Base-by-base conservation (phyloP, 1,140 invertebrate species). In the Monomorium pharaonis region DNA sequence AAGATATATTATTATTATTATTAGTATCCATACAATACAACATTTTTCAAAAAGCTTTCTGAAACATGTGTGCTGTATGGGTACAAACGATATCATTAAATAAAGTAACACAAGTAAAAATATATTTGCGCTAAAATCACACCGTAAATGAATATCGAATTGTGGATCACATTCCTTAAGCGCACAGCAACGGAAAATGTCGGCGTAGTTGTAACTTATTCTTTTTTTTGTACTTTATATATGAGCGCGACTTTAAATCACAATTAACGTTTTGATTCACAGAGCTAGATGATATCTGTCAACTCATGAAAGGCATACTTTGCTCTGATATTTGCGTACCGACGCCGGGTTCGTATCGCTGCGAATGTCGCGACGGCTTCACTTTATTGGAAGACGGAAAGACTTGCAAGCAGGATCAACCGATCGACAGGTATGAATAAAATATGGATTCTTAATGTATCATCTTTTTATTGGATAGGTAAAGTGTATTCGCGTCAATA, bases 321-420 rank as follows among this genome's bases (percentile, higher is more conserved):
- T 98, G 97, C 91, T 96, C 97, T 0, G 97, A 98, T 86, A 96
- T 97, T 88, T 98, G 97, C 89, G 95, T 97, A 10, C 96, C 97
- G 0, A 95, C 96, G 0, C 96, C 95, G 6, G 96, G 95, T 5
- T 97, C 97, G 0, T 98, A 97, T 92, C 95, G 94, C 76, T 98
- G 98, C 92, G 95, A 96, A 49, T 98, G 98, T 93, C 95, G 96
- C 27, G 93, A 96, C 85, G 98, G 98, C 6, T 98, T 96, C 90
- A 96, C 96, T 77, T 94, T 98, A 5, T 95, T 96, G 88, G 93
- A 96, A 33, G 97, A 98, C 92, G 96, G 96, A 62, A 96, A 96
- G 90, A 96, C 97, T 5, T 98, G 97, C 94, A 94, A 93, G 93
- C 93, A 89, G 92, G 90, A 86, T 47, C 30, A n/a, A 62, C 89